Percentiles rank a stretch among this genome's conserved stretches.
phyloP scores from a whole-genome alignment of 2,888 invertebrate species.

The Phasia obesa region DNA sequence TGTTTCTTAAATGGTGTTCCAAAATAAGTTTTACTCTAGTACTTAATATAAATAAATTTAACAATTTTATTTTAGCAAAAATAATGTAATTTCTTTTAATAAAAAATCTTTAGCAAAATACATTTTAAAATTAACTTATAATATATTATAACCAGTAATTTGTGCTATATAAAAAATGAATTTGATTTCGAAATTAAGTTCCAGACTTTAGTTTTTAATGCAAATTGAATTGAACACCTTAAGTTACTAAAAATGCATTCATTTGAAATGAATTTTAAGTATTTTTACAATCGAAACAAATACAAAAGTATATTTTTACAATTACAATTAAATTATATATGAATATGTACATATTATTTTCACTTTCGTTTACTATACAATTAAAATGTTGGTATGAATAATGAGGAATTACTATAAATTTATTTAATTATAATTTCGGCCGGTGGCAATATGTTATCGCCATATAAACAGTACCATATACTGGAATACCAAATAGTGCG shows the following conservation, averaged over 20 bases:
- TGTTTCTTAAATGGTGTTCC: slow-evolving; percentile 54
- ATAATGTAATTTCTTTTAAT: slow-evolving; percentile 37
- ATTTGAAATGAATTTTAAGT: no score
- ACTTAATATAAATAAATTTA: slow-evolving; percentile 59
- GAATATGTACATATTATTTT: no score
- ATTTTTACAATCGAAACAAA: no score
- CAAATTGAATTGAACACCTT: slow-evolving; percentile 15
- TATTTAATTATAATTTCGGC: slow-evolving; percentile 79
- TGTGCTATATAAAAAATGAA: slow-evolving; percentile 49
- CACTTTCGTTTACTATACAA: no score
- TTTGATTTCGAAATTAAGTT: slow-evolving; percentile 44
- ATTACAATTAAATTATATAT: background rate
- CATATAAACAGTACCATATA: slow-evolving; percentile 88
- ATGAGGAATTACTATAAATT: slow-evolving; percentile 13
- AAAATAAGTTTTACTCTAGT: slow-evolving; percentile 54
- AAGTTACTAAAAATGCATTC: slow-evolving; percentile 43
- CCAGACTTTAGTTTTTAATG: slow-evolving; percentile 53
- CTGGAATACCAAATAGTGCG: slow-evolving; percentile 91
- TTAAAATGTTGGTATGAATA: slow-evolving; percentile 14
- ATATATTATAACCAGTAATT: slow-evolving; percentile 3
- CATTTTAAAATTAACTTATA: background rate
- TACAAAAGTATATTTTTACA: no score
- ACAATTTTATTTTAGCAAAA: slow-evolving; percentile 41
- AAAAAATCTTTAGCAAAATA: slow-evolving; percentile 13
- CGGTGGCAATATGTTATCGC: slow-evolving; percentile 84